Conservation (phyloP, 2,797 vertebrate species). For the Acanthurus tractus region DNA sequence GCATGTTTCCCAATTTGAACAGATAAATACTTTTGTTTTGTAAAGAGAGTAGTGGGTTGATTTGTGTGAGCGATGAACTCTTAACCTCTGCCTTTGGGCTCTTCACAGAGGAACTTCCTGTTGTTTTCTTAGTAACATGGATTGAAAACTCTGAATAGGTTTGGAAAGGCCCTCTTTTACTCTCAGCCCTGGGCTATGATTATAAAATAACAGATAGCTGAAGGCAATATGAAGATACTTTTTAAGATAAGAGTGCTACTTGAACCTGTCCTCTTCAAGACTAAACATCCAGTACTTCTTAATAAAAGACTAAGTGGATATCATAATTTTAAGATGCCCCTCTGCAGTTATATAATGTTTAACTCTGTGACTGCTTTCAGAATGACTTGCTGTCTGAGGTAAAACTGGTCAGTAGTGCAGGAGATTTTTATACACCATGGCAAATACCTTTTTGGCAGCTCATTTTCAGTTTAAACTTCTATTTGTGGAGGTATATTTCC, state of each 20-base stretch:
- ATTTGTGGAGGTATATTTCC: constrained; percentile 78
- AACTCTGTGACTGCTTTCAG: not conserved
- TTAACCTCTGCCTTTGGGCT: constrained; percentile 77
- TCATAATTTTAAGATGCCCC: constrained; percentile 11
- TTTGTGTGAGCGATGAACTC: constrained; percentile 62
- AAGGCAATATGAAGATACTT: constrained; percentile 66
- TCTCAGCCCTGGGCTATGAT: constrained; percentile 67
- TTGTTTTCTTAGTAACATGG: constrained; percentile 76
- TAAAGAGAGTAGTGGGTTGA: constrained; percentile 20
- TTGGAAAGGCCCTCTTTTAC: constrained; percentile 72
- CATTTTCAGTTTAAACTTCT: constrained; percentile 68
- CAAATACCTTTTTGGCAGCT: constrained; percentile 59
- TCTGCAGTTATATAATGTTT: not conserved
- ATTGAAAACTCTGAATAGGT: constrained; percentile 72
- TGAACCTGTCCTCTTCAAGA: constrained; percentile 65
- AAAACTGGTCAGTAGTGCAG: constrained; percentile 1
- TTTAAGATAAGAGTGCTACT: constrained; percentile 64
- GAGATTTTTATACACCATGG: constrained; percentile 26
- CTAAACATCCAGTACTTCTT: constrained; percentile 19
- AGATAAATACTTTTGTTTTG: constrained; percentile 33
- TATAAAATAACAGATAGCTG: constrained; percentile 65
- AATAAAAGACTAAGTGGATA: constrained; percentile 22
- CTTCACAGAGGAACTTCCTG: constrained; percentile 76
- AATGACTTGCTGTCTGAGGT: constrained; percentile 7
- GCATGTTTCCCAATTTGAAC: constrained; percentile 18